Conservation (phyloP, 2,797 vertebrate genomes). For the Kryptopterus vitreolus region DNA sequence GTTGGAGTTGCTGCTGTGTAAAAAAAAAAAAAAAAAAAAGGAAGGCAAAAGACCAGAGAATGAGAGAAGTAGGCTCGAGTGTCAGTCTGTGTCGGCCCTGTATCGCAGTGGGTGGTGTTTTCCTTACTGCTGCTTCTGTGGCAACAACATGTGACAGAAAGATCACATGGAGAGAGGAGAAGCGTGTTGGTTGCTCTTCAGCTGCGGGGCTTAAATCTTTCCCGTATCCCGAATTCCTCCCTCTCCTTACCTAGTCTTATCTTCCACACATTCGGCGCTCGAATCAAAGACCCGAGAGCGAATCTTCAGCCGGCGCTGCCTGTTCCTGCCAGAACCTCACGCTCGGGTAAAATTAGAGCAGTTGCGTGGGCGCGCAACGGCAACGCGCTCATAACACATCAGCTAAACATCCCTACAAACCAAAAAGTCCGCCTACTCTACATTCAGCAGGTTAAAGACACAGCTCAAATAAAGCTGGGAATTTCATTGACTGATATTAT, state of each 20-base stretch:
- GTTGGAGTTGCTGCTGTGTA: not conserved
- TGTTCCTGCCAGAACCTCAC: conserved; percentile 44
- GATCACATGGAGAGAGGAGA: conserved; percentile 67
- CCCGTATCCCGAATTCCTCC: conserved; percentile 1
- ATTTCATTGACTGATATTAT: conserved; percentile 41
- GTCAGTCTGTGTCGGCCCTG: conserved; percentile 60
- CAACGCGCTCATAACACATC: conserved; percentile 52
- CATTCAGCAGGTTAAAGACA: conserved; percentile 47
- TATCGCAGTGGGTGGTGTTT: conserved; percentile 72
- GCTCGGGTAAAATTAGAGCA: conserved; percentile 53
- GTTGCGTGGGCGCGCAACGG: conserved; percentile 47
- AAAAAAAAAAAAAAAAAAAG: not conserved
- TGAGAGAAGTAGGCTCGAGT: conserved; percentile 19
- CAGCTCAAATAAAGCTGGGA: conserved; percentile 35
- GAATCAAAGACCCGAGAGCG: conserved; percentile 32
- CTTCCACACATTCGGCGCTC: conserved; percentile 18
- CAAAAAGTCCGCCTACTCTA: conserved; percentile 50
- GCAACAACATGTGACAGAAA: conserved; percentile 73
- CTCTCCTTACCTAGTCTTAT: conserved; percentile 26
- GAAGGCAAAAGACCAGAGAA: conserved; percentile 10
- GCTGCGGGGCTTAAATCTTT: conserved; percentile 15
- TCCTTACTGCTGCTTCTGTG: conserved; percentile 65
- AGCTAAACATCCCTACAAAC: conserved; percentile 50
- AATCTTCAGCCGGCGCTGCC: conserved; percentile 23
- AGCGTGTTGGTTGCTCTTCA: conserved; percentile 36